Evolutionary conservation across 2,113 vertebrate species (phyloP).

Genomic region (Hemibagrus wyckioides): DNA sequence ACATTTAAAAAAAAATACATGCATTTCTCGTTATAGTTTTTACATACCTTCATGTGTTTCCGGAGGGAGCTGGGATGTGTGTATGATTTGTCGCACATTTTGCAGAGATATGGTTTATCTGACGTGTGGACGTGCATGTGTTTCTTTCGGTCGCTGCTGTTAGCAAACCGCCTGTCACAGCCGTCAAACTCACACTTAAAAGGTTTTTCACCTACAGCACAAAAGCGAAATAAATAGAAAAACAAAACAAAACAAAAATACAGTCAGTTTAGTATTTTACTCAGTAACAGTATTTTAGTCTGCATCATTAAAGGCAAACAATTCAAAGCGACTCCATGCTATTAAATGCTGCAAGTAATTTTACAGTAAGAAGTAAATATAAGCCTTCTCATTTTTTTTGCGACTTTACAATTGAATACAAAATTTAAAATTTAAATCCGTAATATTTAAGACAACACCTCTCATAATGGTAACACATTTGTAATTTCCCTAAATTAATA

Average conservation of each 20-base stretch:
- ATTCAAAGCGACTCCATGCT: background rate
- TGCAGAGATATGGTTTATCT: slow-evolving; percentile 98
- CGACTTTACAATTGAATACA: background rate
- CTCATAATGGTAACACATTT: background rate
- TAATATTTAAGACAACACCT: background rate
- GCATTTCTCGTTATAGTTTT: background rate
- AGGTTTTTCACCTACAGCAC: slow-evolving; percentile 89
- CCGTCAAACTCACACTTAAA: slow-evolving; percentile 99
- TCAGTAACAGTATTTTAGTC: background rate
- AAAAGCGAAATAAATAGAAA: slow-evolving; percentile 28
- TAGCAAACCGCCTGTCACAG: slow-evolving; percentile 97
- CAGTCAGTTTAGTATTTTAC: background rate
- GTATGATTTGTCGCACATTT: slow-evolving; percentile 99
- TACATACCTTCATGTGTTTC: slow-evolving; percentile 98
- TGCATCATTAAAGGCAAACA: background rate
- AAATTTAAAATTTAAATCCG: background rate
- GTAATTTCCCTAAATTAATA: background rate
- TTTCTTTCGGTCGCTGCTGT: slow-evolving; percentile 99
- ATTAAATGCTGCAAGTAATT: background rate
- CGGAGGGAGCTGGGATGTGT: slow-evolving; percentile 97
- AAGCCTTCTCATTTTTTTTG: background rate
- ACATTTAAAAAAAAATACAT: background rate
- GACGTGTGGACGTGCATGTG: slow-evolving; percentile 99
- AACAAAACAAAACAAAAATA: background rate
- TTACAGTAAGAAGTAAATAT: background rate